Conservation (phyloP, 2,113 vertebrate genomes). For the Petrocephalus microphthalmus region DNA sequence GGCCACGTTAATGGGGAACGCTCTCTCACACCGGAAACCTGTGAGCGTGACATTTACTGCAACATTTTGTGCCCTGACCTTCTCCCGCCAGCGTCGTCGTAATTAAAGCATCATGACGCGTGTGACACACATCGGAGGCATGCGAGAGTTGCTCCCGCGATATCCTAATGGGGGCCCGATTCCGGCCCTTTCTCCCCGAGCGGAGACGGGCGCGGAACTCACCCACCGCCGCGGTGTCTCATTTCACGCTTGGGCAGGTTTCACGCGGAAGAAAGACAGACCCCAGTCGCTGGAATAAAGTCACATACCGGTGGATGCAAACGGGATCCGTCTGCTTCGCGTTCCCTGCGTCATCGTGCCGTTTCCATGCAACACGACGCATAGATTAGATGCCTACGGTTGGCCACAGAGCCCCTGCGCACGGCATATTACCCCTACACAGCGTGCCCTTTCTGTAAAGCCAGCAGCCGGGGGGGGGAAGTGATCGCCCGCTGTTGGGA, state of each 20-base stretch:
- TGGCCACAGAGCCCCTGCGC: constrained; percentile 4
- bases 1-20: not conserved
- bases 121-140: not conserved
- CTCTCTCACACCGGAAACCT: not conserved
- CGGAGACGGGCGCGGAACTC: not conserved
- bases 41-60: not conserved
- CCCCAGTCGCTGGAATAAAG: not conserved
- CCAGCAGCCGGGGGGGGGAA: constrained; percentile 19
- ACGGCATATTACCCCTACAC: not conserved
- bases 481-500: constrained; percentile 29
- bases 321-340: constrained; percentile 30
- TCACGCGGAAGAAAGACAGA: not conserved
- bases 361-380: constrained; percentile 26
- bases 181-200: not conserved
- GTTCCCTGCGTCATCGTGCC: not conserved
- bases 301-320: not conserved
- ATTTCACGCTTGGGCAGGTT: not conserved
- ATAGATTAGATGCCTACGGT: constrained; percentile 14
- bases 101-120: not conserved
- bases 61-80: not conserved
- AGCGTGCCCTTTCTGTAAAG: constrained; percentile 16
- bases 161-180: not conserved
- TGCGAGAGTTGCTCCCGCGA: not conserved
- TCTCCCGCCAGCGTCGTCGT: not conserved
- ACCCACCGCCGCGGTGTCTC: not conserved